Evolutionary conservation across 2,888 invertebrate species (phyloP), one percentile per base, ranked within the genome.

Genomic region (Schrankia costaestrigalis): DNA sequence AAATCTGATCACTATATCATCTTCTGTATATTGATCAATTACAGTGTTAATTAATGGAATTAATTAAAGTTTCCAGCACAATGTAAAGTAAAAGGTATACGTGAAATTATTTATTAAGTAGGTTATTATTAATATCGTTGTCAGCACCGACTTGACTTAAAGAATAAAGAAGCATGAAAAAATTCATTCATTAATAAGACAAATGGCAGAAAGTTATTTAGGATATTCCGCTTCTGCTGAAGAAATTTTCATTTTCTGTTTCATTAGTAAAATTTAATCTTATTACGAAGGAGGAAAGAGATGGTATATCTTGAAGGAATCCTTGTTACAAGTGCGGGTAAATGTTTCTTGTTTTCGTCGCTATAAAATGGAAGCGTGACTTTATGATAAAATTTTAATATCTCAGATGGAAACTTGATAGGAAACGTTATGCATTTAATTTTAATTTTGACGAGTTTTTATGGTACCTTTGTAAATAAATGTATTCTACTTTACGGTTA

Each of bases 221-320:
- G 70, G 56, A 63, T 75, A 78, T 78, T 73, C 59, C 60, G 55
- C 72, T 76, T 67, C 63, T 56, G 58, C 58, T 66, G 56, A 66
- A 67, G 68, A 76, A 75, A 78, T 78, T 76, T 76, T 71, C 68
- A 79, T 82, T 80, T 83, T 83, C 76, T 76, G 74, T 83, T 83
- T 79, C 82, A 82, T 83, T 81, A 78, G 77, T 78, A 75, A 77
- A 79, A 78, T 81, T 78, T 77, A 75, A 83, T 82, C 75, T 77
- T 74, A 78, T 81, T 77, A 81, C 65, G 63, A 60, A 46, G 50
- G 58, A 66, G 61, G 66, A 66, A 67, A 63, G 62, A 60, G 61
- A 56, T 69, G 73, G 63, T 70, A 70, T 73, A 72, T 77, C 72
- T 77, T 62, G 52, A 57, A 70, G 62, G 60, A 74, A 75, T 71